Conservation (phyloP, 2,113 vertebrate genomes). For the Pterocles gutturalis region DNA sequence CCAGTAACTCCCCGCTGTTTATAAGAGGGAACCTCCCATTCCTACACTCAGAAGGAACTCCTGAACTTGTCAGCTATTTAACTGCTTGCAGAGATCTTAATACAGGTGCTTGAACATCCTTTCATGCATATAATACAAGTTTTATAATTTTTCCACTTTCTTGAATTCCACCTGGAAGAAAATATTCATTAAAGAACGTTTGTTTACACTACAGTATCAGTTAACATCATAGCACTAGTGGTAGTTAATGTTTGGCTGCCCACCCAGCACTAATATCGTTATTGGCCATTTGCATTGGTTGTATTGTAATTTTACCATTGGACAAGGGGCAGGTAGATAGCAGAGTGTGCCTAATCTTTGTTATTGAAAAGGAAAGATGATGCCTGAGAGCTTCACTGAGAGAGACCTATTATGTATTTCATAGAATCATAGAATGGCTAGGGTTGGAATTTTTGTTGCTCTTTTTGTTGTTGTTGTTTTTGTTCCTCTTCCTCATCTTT, state of each 20-base stretch:
- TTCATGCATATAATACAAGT: background rate
- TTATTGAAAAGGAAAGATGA: background rate
- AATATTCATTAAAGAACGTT: background rate
- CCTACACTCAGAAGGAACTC: background rate
- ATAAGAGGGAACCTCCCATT: conserved; percentile 35
- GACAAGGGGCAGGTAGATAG: background rate
- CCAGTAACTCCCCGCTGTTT: conserved; percentile 28
- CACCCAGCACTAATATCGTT: background rate
- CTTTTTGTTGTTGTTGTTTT: background rate
- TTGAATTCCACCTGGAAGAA: background rate
- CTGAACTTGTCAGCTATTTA: background rate
- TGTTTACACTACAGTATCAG: rapidly evolving
- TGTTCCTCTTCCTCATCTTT: background rate
- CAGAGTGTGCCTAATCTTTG: background rate
- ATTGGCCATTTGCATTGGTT: background rate
- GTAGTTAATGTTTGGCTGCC: background rate
- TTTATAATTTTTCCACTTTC: background rate
- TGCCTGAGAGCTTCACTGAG: background rate
- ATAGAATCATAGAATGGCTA: no score
- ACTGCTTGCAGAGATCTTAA: background rate
- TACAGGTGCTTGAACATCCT: background rate
- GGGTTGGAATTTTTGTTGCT: no score
- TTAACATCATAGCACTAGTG: background rate
- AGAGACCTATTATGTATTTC: background rate
- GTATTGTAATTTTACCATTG: background rate